Evolutionary conservation across 2,113 vertebrate species (phyloP), one percentile per base, ranked within the genome.

Genomic region (Oryctolagus cuniculus): DNA sequence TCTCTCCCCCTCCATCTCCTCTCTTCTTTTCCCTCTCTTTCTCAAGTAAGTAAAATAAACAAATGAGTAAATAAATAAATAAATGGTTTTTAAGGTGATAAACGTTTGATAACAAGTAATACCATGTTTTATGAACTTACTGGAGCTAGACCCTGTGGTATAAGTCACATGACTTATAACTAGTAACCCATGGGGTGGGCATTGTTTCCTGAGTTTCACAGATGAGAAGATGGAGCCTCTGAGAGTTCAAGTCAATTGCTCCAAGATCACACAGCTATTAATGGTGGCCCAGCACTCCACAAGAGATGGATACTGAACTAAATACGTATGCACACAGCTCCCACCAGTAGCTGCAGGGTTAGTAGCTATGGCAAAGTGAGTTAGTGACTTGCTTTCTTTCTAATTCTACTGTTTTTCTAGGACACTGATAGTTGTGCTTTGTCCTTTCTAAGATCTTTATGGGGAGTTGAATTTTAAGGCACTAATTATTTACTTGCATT

Each of bases 361-460:
- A 61, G 38, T 80, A 90, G 55, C 2, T 22, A 9, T 92, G 31
- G 87, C 51, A 85, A 88, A 90, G 13, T 70, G 73, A 89, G 25
- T 58, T 78, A 34, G 75, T 88, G 91, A 89, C 78, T 6, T 49
- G 0, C 10, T 95, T 88, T 34, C 78, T 55, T 11, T n/a, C 22
- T 5, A 81, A 74, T 94, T 75, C n/a, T 36, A 55, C n/a, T 75
- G 93, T n/a, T 31, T 70, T 83, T 87, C 25, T 51, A 19, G 87
- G 63, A 80, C 51, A 79, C 4, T 38, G 19, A 85, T 49, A 91
- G 75, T 6, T 89, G 22, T 36, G 9, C 19, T 66, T 44, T 69
- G 2, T 34, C 16, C 2, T 44, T 44, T 86, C 34, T 67, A 44
- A 67, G 36, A 84, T 22, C 51, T 79, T 13, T 64, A 72, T 91